phyloP scores from a whole-genome alignment of 2,113 vertebrate species.

The Cichladusa arquata region DNA sequence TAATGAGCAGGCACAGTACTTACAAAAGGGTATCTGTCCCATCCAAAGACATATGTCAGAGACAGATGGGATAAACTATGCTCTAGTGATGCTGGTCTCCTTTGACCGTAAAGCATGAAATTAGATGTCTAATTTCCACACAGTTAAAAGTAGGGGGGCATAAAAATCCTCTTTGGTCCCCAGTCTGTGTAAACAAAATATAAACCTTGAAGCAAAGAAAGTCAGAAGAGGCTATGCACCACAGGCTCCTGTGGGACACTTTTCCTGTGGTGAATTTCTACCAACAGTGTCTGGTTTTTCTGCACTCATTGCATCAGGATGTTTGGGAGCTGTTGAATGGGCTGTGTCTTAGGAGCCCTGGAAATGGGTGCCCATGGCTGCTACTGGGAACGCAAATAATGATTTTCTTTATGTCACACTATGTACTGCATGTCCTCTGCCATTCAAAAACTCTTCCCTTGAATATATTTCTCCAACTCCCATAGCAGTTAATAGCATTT shows the following conservation, averaged over 20 bases:
- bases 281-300: background rate
- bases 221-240: background rate
- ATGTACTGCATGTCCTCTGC: background rate
- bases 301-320: background rate
- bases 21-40: conserved; percentile 26
- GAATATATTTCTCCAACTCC: background rate
- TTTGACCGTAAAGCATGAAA: conserved; percentile 59
- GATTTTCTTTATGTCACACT: background rate
- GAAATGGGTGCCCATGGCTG: background rate
- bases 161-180: conserved; percentile 6
- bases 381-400: background rate
- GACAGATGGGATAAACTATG: background rate
- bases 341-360: background rate
- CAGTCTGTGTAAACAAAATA: conserved; percentile 4
- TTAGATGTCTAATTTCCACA: conserved; percentile 43
- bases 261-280: background rate
- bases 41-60: conserved; percentile 13
- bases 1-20: background rate
- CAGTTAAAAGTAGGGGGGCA: conserved; percentile 13
- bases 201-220: background rate
- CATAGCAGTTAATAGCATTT: background rate
- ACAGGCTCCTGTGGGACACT: background rate
- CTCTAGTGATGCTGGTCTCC: background rate
- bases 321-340: background rate
- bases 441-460: background rate